Conservation (phyloP, 2,888 invertebrate species). For the Ryuthela nishihirai region DNA sequence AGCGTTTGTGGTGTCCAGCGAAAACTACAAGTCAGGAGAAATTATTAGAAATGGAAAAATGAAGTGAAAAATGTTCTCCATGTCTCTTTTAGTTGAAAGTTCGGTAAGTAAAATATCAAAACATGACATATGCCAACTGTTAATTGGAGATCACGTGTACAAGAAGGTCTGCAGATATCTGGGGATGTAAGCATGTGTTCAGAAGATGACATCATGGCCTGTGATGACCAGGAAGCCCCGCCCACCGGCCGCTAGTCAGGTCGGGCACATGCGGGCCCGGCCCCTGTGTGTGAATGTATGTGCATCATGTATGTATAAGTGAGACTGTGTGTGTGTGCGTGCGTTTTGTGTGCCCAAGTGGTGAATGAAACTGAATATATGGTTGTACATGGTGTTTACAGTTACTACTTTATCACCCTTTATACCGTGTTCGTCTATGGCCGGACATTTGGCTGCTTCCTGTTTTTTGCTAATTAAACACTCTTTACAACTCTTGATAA, state of each 20-base stretch:
- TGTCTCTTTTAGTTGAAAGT: too few relatives aligned
- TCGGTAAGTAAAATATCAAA: too few relatives aligned
- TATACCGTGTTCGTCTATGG: constrained; percentile 31
- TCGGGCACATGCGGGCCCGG: constrained; percentile 5
- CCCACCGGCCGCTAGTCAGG: constrained; percentile 36
- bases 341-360: background rate
- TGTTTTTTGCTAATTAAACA: constrained; percentile 16
- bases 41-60: too few relatives aligned
- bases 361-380: background rate
- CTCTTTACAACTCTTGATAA: background rate
- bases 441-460: constrained; percentile 37
- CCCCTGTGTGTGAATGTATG: constrained; percentile 26
- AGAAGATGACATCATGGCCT: constrained; percentile 13
- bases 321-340: constrained; percentile 29
- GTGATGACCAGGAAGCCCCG: constrained; percentile 31
- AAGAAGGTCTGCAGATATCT: too few relatives aligned
- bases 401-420: constrained; percentile 28
- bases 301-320: constrained; percentile 20
- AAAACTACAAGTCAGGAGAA: background rate
- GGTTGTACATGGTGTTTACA: constrained; percentile 28
- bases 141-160: too few relatives aligned
- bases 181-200: too few relatives aligned
- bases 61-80: too few relatives aligned
- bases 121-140: too few relatives aligned
- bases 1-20: background rate